Conservation (phyloP, 2,113 vertebrate genomes). For the Thryonomys swinderianus region DNA sequence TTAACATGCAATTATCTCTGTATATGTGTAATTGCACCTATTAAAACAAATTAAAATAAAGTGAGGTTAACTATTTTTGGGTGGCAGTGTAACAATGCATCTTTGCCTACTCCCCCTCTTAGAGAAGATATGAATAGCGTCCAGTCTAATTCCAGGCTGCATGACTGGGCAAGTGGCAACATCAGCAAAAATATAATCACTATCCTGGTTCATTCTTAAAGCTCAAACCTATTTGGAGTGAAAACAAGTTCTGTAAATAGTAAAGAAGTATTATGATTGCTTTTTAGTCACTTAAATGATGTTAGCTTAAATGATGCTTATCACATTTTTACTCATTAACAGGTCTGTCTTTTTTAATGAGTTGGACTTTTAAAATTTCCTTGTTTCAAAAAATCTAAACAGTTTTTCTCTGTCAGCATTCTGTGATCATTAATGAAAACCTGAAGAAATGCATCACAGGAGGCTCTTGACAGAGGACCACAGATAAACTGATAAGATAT, state of each 20-base stretch:
- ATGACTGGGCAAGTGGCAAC: neutral
- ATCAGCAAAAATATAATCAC: conserved; percentile 1
- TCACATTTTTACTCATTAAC: neutral
- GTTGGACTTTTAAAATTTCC: neutral
- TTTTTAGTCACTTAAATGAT: neutral
- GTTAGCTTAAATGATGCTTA: conserved; percentile 14
- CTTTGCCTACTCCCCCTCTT: neutral
- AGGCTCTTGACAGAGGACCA: neutral
- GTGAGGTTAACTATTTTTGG: neutral
- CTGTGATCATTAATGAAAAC: neutral
- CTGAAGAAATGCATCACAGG: neutral
- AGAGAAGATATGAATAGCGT: neutral
- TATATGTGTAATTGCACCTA: neutral
- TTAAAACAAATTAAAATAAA: conserved; percentile 47
- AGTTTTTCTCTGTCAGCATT: conserved; percentile 12
- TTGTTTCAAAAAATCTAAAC: conserved; percentile 40
- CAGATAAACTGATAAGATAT: neutral
- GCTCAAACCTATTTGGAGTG: neutral
- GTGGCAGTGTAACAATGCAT: neutral
- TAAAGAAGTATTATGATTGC: neutral
- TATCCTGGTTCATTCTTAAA: neutral
- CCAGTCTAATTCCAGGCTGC: neutral
- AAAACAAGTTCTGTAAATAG: neutral
- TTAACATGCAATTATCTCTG: neutral
- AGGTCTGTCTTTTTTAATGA: conserved; percentile 27